phyloP scores from a whole-genome alignment of 2,113 vertebrate species.

The Cranoglanis bouderius region DNA sequence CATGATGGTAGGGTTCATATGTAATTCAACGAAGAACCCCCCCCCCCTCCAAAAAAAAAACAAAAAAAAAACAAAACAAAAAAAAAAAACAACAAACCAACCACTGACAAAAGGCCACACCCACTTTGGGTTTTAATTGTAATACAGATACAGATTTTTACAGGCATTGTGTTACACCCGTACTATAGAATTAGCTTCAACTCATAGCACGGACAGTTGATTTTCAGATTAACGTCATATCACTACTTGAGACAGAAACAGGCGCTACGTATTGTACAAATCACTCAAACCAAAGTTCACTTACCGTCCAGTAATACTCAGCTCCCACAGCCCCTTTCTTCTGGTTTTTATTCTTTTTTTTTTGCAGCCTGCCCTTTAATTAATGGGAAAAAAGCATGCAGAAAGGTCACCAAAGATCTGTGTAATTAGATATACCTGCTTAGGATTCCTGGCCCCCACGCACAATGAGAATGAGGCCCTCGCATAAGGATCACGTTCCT shows the following conservation, averaged over 20 bases:
- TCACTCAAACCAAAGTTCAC: conserved; percentile 24
- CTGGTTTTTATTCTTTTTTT: neutral
- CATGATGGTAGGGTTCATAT: neutral
- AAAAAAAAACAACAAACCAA: too few relatives aligned
- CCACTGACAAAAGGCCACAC: neutral
- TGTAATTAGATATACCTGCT: conserved; percentile 39
- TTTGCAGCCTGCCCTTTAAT: conserved; percentile 43
- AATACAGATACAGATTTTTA: neutral
- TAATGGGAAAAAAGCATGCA: conserved; percentile 9
- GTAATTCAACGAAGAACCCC: neutral
- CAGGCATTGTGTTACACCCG: neutral
- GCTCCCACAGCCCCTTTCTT: neutral
- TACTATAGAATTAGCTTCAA: neutral
- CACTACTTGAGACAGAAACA: neutral
- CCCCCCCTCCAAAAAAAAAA: too few relatives aligned
- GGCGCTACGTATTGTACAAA: neutral
- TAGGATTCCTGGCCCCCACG: neutral
- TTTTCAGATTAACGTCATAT: neutral
- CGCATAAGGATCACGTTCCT: neutral
- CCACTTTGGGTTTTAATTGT: neutral
- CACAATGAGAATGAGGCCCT: neutral
- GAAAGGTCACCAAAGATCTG: conserved; percentile 12
- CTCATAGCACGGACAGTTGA: neutral
- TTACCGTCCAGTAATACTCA: neutral
- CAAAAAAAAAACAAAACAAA: neutral